A percentile compares a stretch with the other conserved stretches of the same genome.
These are phyloP conservation scores for Epinotia bilunana DNA, from an alignment of 2,888 invertebrate genomes.

Conservation along the genomic window DNA sequence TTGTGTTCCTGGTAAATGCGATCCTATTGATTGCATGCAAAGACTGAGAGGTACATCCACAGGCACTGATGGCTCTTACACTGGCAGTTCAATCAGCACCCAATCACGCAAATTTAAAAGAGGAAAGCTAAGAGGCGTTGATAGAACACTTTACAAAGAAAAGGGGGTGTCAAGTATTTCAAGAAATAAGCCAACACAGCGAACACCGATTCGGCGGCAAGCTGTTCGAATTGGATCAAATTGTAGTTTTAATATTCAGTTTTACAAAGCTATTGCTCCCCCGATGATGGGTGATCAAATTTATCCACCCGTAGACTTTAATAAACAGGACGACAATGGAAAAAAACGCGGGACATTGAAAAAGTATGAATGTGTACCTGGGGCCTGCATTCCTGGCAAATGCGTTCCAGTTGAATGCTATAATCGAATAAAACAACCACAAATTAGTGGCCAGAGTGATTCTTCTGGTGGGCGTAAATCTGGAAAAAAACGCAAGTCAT, in stretches of 20 bases:
- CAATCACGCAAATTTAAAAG: conserved; percentile 1
- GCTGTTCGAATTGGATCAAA: conserved; percentile 24
- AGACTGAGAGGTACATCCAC: neutral
- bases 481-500: neutral
- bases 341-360: neutral
- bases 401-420: neutral
- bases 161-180: neutral
- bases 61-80: neutral
- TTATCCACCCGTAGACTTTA: neutral
- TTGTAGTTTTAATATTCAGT: conserved; percentile 19
- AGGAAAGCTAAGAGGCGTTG: neutral
- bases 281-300: neutral
- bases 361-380: neutral
- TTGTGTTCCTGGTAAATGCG: conserved; percentile 16
- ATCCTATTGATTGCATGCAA: neutral
- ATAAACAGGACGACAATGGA: neutral
- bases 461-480: neutral
- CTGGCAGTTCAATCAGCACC: conserved; percentile 1
- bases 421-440: neutral
- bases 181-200: neutral
- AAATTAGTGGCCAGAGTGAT: neutral
- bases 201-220: neutral
- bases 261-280: conserved; percentile 6
- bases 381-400: neutral
- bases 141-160: neutral